Percentiles rank a stretch among this genome's conserved stretches.
Conservation (phyloP, 2,888 invertebrate species). For the Drosophila limbata region DNA sequence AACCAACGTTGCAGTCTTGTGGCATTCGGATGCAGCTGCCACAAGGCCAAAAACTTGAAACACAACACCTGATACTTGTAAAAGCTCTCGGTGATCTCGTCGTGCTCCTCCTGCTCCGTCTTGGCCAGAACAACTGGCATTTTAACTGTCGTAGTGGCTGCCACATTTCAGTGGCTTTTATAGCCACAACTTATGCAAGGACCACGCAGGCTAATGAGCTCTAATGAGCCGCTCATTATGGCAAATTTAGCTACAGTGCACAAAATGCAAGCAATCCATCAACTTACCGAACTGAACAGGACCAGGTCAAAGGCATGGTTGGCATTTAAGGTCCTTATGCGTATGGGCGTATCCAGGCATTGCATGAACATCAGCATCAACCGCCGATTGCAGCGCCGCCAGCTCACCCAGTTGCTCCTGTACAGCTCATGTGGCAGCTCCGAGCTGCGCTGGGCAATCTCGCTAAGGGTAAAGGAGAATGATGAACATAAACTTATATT, state of each 20-base stretch:
- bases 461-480: conserved; percentile 28
- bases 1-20: conserved; percentile 15
- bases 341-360: conserved; percentile 54
- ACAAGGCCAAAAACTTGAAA: conserved; percentile 56
- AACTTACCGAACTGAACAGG: conserved; percentile 73
- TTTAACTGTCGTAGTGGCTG: background rate
- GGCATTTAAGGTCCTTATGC: conserved; percentile 64
- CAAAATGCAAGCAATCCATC: conserved; percentile 4
- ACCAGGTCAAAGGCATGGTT: conserved; percentile 65
- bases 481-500: too few relatives aligned
- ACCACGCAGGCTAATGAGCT: conserved; percentile 44
- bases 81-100: conserved; percentile 38
- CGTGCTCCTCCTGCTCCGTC: conserved; percentile 44
- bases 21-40: conserved; percentile 27
- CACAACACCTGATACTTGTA: conserved; percentile 64
- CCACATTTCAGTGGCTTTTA: conserved; percentile 18
- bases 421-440: conserved; percentile 64
- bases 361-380: conserved; percentile 68
- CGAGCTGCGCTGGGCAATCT: conserved; percentile 63
- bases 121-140: background rate
- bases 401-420: conserved; percentile 65
- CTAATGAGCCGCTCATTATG: conserved; percentile 49
- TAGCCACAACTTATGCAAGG: conserved; percentile 14
- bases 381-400: conserved; percentile 54
- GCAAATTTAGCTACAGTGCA: conserved; percentile 38